Conservation (phyloP, 2,113 vertebrate species). For the Campylomormyrus numenius region DNA sequence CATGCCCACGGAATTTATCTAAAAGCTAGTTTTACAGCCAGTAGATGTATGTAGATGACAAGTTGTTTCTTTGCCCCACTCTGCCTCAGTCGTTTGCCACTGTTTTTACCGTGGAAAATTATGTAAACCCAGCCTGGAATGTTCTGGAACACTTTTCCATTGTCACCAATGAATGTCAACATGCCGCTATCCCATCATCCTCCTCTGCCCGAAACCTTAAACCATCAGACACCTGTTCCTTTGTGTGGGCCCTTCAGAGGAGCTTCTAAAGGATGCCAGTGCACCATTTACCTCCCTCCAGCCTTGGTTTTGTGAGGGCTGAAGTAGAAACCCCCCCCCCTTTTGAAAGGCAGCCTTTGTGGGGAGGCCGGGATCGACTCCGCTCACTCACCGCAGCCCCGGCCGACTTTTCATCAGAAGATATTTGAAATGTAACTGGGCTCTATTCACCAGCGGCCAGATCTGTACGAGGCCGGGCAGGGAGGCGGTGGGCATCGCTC, state of each 20-base stretch:
- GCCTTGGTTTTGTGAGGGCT: conserved; percentile 25
- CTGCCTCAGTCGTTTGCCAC: not conserved
- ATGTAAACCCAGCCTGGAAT: conserved; percentile 33
- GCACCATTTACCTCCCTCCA: conserved; percentile 28
- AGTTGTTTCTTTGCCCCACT: not conserved
- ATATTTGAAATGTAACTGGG: conserved; percentile 67
- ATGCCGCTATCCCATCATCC: conserved; percentile 54
- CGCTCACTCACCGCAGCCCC: conserved; percentile 53
- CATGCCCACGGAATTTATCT: not conserved
- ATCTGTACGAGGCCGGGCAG: conserved; percentile 50
- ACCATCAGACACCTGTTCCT: conserved; percentile 68
- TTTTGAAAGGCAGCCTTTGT: conserved; percentile 61
- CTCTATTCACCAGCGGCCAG: conserved; percentile 66
- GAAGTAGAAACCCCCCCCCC: conserved; percentile 33
- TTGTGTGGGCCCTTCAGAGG: conserved; percentile 60
- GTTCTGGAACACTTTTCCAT: conserved; percentile 53
- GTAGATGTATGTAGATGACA: not conserved
- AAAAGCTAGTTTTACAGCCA: not conserved
- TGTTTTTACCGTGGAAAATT: not conserved
- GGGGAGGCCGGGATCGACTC: conserved; percentile 53
- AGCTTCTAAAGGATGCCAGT: conserved; percentile 46
- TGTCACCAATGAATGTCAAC: conserved; percentile 61
- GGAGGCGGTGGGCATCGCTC: conserved; percentile 50
- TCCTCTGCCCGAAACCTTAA: conserved; percentile 52
- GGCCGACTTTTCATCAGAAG: conserved; percentile 60